phyloP scores from a whole-genome alignment of 1,140 invertebrate genomes.

The Drosophila athabasca region DNA sequence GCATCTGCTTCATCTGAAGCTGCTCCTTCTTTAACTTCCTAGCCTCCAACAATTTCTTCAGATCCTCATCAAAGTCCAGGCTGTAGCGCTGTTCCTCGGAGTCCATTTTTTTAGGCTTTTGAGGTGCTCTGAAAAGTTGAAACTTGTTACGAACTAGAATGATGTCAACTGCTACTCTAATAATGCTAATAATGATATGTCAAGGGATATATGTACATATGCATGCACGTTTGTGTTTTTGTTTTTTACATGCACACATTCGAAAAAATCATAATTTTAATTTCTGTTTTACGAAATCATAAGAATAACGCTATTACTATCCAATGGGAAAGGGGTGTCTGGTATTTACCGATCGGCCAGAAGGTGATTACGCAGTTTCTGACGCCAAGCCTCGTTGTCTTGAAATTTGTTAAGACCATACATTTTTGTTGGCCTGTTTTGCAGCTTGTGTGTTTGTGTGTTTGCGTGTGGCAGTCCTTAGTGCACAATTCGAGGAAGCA shows the following conservation, averaged over 20 bases:
- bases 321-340: slow-evolving; percentile 11
- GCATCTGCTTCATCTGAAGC: too few species aligned
- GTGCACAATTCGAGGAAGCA: slow-evolving; percentile 3
- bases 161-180: neutral
- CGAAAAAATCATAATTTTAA: neutral
- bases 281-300: neutral
- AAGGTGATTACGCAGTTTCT: slow-evolving; percentile 65
- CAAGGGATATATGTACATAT: too few species aligned
- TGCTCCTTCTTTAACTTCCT: slow-evolving; percentile 9
- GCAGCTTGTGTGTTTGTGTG: slow-evolving; percentile 5
- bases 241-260: slow-evolving; percentile 26
- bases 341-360: slow-evolving; percentile 76
- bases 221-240: too few species aligned
- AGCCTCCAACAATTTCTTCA: slow-evolving; percentile 30
- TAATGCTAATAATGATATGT: slow-evolving; percentile 1
- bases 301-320: slow-evolving; percentile 15
- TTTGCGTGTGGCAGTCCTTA: slow-evolving; percentile 21
- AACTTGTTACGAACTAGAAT: neutral
- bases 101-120: slow-evolving; percentile 21
- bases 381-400: slow-evolving; percentile 68
- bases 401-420: slow-evolving; percentile 75
- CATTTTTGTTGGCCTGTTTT: slow-evolving; percentile 41
- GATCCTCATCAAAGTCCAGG: slow-evolving; percentile 44
- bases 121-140: slow-evolving; percentile 16
- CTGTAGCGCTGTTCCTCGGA: slow-evolving; percentile 48